Conservation (phyloP, 2,888 invertebrate species). For the Plusia festucae region DNA sequence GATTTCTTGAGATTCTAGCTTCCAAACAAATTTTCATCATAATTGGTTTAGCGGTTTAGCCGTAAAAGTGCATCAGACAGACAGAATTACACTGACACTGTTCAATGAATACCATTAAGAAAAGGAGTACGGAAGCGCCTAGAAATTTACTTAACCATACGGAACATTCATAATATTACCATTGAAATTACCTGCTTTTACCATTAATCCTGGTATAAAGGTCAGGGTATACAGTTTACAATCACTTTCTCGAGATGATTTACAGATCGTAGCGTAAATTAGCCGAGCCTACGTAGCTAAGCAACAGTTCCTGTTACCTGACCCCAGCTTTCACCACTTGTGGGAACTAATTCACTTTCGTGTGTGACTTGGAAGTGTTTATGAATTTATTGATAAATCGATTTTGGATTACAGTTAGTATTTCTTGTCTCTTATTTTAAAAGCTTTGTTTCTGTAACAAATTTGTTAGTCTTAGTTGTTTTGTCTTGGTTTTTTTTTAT, state of each 20-base stretch:
- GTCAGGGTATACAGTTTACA: constrained; percentile 47
- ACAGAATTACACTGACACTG: too few relatives aligned
- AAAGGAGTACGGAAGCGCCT: constrained; percentile 10
- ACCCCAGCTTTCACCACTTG: constrained; percentile 53
- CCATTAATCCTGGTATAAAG: constrained; percentile 42
- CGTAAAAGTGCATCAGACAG: too few relatives aligned
- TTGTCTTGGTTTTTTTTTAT: too few relatives aligned
- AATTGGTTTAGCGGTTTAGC: too few relatives aligned
- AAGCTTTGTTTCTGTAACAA: not conserved
- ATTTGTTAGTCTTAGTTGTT: too few relatives aligned
- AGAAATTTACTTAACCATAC: not conserved
- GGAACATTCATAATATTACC: constrained; percentile 14
- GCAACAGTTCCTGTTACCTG: constrained; percentile 51
- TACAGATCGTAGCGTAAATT: constrained; percentile 60
- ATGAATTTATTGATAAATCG: not conserved
- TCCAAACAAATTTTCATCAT: too few relatives aligned
- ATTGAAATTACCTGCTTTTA: constrained; percentile 52
- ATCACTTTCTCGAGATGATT: constrained; percentile 62
- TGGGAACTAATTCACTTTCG: constrained; percentile 49
- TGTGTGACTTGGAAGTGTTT: constrained; percentile 14
- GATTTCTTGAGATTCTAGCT: too few relatives aligned
- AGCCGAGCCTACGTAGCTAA: constrained; percentile 54
- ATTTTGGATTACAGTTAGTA: not conserved
- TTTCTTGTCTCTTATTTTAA: not conserved
- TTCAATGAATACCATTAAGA: not conserved